phyloP scores from a whole-genome alignment of 2,113 vertebrate species.

The Regulus satrapa region DNA sequence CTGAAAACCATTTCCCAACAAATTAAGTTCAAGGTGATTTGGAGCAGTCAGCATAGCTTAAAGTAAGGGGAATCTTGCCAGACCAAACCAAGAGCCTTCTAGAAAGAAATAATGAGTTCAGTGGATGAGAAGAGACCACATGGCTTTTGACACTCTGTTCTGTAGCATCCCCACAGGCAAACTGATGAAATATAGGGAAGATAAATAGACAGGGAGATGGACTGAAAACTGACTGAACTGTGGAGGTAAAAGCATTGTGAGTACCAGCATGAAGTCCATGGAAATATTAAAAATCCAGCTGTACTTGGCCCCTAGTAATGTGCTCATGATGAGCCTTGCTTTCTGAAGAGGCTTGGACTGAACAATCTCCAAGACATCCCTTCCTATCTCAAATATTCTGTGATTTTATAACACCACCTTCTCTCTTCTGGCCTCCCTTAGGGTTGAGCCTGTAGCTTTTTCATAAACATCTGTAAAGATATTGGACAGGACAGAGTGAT shows the following conservation, averaged over 20 bases:
- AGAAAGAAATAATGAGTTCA: rapidly evolving
- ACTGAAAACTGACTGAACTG: not conserved
- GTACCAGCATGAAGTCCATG: not conserved
- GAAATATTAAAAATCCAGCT: not conserved
- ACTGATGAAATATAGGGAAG: not conserved
- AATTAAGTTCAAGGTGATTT: not conserved
- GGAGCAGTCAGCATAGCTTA: not conserved
- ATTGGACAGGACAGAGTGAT: not conserved
- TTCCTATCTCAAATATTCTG: not conserved
- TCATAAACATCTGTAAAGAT: not conserved
- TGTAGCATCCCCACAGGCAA: not conserved
- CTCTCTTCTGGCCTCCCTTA: not conserved
- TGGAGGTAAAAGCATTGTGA: rapidly evolving
- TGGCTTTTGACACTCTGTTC: not conserved
- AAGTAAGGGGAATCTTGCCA: not conserved
- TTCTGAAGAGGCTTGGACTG: not conserved
- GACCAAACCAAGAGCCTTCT: not conserved
- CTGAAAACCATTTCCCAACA: not conserved
- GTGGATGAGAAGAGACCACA: not conserved
- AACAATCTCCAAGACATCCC: not conserved
- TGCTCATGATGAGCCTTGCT: not conserved
- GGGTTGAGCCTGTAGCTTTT: not conserved
- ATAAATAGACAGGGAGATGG: not conserved
- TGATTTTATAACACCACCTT: not conserved
- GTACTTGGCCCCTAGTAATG: not conserved